Conservation (phyloP, 2,113 vertebrate species). For the Neotragus moschatus region DNA sequence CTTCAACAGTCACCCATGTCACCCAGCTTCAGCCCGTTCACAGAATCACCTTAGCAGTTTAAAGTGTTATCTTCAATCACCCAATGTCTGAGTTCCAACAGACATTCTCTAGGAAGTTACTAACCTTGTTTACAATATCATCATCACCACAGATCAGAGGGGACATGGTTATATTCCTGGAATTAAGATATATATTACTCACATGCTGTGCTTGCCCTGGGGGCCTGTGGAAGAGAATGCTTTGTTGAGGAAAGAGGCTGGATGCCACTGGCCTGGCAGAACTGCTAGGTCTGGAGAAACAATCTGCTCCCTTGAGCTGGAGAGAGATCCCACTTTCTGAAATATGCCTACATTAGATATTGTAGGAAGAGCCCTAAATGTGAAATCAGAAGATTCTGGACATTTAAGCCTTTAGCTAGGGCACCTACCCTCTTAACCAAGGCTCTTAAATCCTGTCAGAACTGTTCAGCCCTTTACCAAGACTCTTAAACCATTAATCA, state of each 20-base stretch:
- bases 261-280: neutral
- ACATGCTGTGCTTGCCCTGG: neutral
- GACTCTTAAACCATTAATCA: neutral
- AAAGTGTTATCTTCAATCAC: conserved; percentile 22
- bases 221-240: neutral
- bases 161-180: neutral
- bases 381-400: neutral
- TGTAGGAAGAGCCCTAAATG: neutral
- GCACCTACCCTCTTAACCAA: neutral
- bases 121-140: neutral
- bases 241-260: neutral
- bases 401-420: neutral
- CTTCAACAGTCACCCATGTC: neutral
- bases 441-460: neutral
- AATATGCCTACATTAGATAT: neutral
- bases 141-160: neutral
- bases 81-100: neutral
- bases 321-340: neutral
- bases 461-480: neutral
- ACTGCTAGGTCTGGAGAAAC: neutral
- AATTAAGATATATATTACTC: neutral
- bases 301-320: neutral
- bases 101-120: neutral
- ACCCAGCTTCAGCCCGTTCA: neutral
- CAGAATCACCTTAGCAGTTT: neutral